A percentile compares a stretch with the other conserved stretches of the same genome.
phyloP scores from a whole-genome alignment of 2,888 invertebrate genomes.

The Iphiclides podalirius region DNA sequence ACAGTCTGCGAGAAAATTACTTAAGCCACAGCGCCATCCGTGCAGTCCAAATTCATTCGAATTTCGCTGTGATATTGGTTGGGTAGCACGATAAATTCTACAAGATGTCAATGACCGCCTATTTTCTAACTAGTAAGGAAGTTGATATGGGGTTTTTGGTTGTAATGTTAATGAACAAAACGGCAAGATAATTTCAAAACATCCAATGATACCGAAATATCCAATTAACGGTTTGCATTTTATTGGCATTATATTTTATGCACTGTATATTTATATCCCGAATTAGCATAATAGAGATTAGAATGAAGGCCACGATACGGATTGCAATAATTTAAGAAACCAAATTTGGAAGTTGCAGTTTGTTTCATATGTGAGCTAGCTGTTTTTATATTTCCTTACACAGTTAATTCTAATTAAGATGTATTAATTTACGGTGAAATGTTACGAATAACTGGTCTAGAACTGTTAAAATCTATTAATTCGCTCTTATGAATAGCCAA shows the following conservation, averaged over 20 bases:
- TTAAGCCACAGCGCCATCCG: too few species aligned
- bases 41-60: too few species aligned
- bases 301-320: neutral
- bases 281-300: conserved; percentile 1
- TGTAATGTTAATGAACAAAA: neutral
- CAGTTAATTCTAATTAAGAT: neutral
- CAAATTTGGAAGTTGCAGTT: conserved; percentile 8
- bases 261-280: neutral
- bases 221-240: neutral
- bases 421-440: neutral
- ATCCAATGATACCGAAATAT: neutral
- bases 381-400: neutral
- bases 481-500: too few species aligned
- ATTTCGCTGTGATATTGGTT: too few species aligned
- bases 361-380: conserved; percentile 7
- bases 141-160: too few species aligned
- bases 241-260: neutral
- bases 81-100: too few species aligned
- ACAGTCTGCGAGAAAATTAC: too few species aligned
- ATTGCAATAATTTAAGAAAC: conserved; percentile 8
- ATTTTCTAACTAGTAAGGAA: too few species aligned
- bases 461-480: too few species aligned
- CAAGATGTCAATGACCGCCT: too few species aligned
- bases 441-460: too few species aligned
- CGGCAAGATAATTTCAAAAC: neutral